Evolutionary conservation across 1,140 invertebrate species (phyloP), one percentile per base, ranked within the genome.

Genomic region (Contarinia nasturtii): DNA sequence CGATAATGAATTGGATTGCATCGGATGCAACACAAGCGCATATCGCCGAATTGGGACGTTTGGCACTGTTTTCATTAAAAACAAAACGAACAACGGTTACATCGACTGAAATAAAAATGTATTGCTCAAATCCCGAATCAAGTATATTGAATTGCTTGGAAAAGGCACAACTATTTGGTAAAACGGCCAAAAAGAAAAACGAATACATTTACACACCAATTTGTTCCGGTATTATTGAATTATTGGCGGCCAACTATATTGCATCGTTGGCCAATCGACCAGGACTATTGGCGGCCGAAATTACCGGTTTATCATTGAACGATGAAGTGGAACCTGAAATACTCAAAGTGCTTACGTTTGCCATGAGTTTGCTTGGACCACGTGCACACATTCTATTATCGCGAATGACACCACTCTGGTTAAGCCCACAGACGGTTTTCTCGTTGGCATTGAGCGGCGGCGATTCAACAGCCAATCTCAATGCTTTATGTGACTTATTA

Each of bases 191-290:
- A 55, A 56, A 54, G 19, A 68, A 64, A 41, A 46, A 55, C 0
- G 64, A 63, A 27, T 57, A 58, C 34, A 55, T 64, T 36, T 71
- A 65, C 52, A 63, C 66, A n/a, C 66, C 70, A 0, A 58, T 73
- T 8, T 70, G 73, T 52, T 56, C 60, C 37, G 61, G 67, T 1
- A 62, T 73, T 22, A 63, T 65, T 11, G 69, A 71, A 43, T 74
- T 69, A 49, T 54, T 74, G 2, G 67, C 70, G 1, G 72, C 72
- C 3, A 72, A 71, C 47, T 73, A 74, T 53, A 55, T 74, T 2
- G 65, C 68, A 0, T 70, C 69, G 1, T 60, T 72, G 1, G 68
- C 69, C 2, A 67, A 68, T 46, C 67, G 70, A 52, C 60, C 70
- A 0, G 67, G 67, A 41, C 66, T 72, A 1, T 52, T 74, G 10